Conservation (phyloP, 1,140 invertebrate genomes). For the Charaxes varanes region DNA sequence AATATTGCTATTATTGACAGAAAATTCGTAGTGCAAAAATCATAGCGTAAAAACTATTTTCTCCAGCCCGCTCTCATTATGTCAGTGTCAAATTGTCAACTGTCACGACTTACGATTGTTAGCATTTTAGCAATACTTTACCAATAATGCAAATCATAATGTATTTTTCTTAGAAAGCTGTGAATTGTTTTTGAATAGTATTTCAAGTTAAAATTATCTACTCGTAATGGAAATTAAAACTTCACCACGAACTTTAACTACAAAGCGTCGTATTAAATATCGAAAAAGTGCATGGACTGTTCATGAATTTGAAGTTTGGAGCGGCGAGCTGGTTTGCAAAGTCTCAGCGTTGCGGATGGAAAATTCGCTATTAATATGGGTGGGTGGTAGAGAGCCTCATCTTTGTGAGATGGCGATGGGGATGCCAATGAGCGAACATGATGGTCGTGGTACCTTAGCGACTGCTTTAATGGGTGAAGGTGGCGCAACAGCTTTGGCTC, state of each 20-base stretch:
- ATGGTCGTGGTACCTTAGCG: slow-evolving; percentile 13
- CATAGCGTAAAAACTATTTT: no score
- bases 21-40: no score
- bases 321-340: slow-evolving; percentile 27
- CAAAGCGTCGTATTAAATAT: slow-evolving; percentile 29
- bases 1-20: no score
- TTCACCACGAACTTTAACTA: slow-evolving; percentile 15
- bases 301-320: slow-evolving; percentile 38
- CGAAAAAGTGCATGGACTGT: slow-evolving; percentile 30
- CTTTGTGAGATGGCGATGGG: slow-evolving; percentile 28
- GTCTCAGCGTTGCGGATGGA: slow-evolving; percentile 28
- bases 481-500: slow-evolving; percentile 20
- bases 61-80: no score
- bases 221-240: slow-evolving; percentile 6
- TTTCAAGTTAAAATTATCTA: neutral
- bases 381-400: slow-evolving; percentile 27
- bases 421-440: slow-evolving; percentile 18
- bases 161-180: no score
- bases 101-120: no score
- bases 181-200: neutral
- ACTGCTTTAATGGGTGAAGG: slow-evolving; percentile 20
- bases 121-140: no score
- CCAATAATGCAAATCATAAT: no score
- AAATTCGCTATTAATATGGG: slow-evolving; percentile 29
- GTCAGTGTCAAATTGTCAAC: no score